phyloP scores from a whole-genome alignment of 2,888 invertebrate genomes.

The Euphydryas editha region DNA sequence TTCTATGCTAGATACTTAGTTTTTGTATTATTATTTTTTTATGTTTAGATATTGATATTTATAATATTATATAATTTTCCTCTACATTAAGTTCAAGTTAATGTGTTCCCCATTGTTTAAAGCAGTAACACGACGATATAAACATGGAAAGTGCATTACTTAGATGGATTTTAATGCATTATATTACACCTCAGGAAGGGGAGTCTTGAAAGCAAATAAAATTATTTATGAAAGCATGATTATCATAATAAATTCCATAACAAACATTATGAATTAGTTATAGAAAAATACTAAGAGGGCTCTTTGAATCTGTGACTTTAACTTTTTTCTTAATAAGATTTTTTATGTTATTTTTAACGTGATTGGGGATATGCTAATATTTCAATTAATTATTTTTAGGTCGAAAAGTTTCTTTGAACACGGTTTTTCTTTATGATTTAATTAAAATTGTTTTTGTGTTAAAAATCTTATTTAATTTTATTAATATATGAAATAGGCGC shows the following conservation, averaged over 20 bases:
- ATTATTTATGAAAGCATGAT: not conserved
- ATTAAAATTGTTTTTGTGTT: too few relatives aligned
- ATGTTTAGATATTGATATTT: too few relatives aligned
- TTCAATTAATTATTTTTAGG: too few relatives aligned
- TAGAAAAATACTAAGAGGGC: not conserved
- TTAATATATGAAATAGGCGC: too few relatives aligned
- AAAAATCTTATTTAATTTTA: too few relatives aligned
- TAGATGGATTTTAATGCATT: slow-evolving; percentile 63
- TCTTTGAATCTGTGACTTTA: not conserved
- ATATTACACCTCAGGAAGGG: slow-evolving; percentile 24
- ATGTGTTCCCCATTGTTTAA: slow-evolving; percentile 12
- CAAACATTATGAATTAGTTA: not conserved
- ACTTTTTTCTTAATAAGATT: not conserved
- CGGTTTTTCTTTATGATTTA: too few relatives aligned
- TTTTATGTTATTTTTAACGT: too few relatives aligned
- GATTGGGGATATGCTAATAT: too few relatives aligned
- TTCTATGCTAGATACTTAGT: too few relatives aligned
- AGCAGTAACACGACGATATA: slow-evolving; percentile 42
- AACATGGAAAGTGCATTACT: slow-evolving; percentile 66
- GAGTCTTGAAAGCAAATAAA: slow-evolving; percentile 13
- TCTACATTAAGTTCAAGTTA: not conserved
- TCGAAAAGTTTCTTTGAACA: too few relatives aligned
- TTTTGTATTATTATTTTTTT: too few relatives aligned
- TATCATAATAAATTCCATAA: slow-evolving; percentile 1
- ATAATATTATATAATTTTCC: not conserved